A percentile compares a stretch with the other conserved stretches of the same genome.
Evolutionary conservation across 2,888 invertebrate genomes (phyloP).

Genomic region (Papilio elwesi): DNA sequence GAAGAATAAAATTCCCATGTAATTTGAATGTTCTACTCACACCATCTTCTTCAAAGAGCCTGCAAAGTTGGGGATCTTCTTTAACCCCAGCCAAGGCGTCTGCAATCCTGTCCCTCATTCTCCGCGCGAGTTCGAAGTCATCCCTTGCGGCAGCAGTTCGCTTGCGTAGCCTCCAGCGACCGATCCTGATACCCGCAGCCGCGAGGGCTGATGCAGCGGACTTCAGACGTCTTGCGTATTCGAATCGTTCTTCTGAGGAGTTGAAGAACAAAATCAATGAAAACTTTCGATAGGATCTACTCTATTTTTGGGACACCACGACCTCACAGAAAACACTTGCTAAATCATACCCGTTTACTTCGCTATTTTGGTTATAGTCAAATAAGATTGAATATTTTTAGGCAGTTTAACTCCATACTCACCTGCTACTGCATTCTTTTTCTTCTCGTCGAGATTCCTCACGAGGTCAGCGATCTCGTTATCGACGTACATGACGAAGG

Average conservation of each 20-base stretch:
- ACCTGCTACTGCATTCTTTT: constrained; percentile 94
- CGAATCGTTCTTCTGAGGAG: constrained; percentile 93
- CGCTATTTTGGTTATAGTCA: too few species aligned
- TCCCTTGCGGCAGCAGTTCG: constrained; percentile 95
- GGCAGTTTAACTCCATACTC: constrained; percentile 48
- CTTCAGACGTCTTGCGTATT: constrained; percentile 96
- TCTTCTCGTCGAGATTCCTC: constrained; percentile 93
- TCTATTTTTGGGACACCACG: not conserved
- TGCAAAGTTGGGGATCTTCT: constrained; percentile 88
- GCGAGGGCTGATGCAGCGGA: constrained; percentile 92
- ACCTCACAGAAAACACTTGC: not conserved
- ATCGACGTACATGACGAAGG: constrained; percentile 98
- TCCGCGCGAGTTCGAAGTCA: constrained; percentile 95
- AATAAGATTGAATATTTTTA: too few species aligned
- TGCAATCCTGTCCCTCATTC: constrained; percentile 95
- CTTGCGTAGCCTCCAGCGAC: constrained; percentile 95
- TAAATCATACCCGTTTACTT: too few species aligned
- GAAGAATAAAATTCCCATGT: not conserved
- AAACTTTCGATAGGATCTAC: too few species aligned
- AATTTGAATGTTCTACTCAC: constrained; percentile 68
- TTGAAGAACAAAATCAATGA: too few species aligned
- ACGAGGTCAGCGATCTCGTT: constrained; percentile 94
- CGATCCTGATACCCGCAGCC: constrained; percentile 94
- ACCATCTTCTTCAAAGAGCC: constrained; percentile 91
- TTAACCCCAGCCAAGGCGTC: constrained; percentile 91